Evolutionary conservation across 1,140 invertebrate species (phyloP), one percentile per base, ranked within the genome.

Genomic region (Neodiprion fabricii): DNA sequence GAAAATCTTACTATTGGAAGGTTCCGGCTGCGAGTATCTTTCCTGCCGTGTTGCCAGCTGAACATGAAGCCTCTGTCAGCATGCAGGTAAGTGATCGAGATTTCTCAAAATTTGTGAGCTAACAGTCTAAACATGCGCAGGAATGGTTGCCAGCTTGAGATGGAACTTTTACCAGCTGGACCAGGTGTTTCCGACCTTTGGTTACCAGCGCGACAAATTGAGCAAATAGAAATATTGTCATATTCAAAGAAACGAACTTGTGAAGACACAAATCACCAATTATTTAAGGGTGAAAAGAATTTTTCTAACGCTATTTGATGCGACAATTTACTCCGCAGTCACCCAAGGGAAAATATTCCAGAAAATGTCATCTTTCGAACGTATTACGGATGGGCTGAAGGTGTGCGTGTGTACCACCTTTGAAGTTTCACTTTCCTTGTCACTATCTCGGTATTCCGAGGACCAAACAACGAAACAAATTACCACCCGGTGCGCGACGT

Each of bases 381-480:
- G 5, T 14, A 17, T 61, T 61, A 61, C 53, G 53, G 11, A 17
- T 61, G 53, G n/a, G n/a, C 11, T 7, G 9, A 61, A 61, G n/a
- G 53, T 61, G 50, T 53, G 53, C n/a, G 53, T 17, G 53, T 61
- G 53, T 17, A 61, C 53, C n/a, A 17, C 11, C 53, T 7, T 61
- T 61, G 53, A 40, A 40, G 28, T 40, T 40, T 40, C 28, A 40
- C 28, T 40, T 40, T 40, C 28, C 28, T 40, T 17, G 11, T 14
- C 53, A 61, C n/a, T 61, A 61, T 17, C 53, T 61, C n/a, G 53
- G 53, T 61, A 14, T 61, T 61, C 53, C 53, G n/a, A 61, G 53
- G n/a, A 61, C n/a, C n/a, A 61, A 9, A 61, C 53, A 17, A 61
- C 8, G 5, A 7, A 61, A 61, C 53, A 61, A 61, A 61, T 61